These are phyloP conservation scores for Eriocheir sinensis DNA, from an alignment of 1,140 invertebrate genomes.

Conservation along the genomic window DNA sequence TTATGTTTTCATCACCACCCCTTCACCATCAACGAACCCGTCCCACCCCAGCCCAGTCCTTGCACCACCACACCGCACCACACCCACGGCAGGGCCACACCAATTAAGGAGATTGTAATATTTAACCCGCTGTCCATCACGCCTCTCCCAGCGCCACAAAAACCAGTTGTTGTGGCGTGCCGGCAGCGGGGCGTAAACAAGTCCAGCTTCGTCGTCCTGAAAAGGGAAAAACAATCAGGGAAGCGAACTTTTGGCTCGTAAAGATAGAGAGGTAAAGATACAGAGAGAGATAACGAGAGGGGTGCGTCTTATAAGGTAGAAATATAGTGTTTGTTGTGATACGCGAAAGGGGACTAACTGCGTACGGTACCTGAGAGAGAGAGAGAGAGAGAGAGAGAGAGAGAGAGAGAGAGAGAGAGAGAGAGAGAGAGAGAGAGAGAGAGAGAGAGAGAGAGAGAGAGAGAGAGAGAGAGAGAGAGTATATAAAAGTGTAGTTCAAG, in stretches of 20 bases:
- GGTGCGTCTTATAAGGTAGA: background rate
- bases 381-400: background rate
- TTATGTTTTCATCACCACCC: background rate
- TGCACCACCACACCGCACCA: background rate
- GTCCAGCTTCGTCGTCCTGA: background rate
- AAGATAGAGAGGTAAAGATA: background rate
- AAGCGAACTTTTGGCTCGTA: background rate
- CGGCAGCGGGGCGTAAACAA: background rate
- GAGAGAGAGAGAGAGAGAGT: background rate
- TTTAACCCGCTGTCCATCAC: too few relatives aligned
- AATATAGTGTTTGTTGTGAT: background rate
- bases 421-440: background rate
- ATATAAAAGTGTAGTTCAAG: too few relatives aligned
- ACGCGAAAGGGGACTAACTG: background rate
- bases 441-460: constrained; percentile 44
- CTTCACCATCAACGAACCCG: background rate
- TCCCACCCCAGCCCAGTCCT: background rate
- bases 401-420: too few relatives aligned
- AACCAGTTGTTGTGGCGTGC: too few relatives aligned
- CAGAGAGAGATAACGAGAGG: too few relatives aligned
- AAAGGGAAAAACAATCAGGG: background rate
- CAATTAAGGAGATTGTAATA: too few relatives aligned
- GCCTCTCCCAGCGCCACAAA: background rate
- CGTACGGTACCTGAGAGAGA: too few relatives aligned
- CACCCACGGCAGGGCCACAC: too few relatives aligned